A percentile compares a stretch with the other conserved stretches of the same genome.
phyloP scores from a whole-genome alignment of 2,113 vertebrate species.

The Sapayoa aenigma region DNA sequence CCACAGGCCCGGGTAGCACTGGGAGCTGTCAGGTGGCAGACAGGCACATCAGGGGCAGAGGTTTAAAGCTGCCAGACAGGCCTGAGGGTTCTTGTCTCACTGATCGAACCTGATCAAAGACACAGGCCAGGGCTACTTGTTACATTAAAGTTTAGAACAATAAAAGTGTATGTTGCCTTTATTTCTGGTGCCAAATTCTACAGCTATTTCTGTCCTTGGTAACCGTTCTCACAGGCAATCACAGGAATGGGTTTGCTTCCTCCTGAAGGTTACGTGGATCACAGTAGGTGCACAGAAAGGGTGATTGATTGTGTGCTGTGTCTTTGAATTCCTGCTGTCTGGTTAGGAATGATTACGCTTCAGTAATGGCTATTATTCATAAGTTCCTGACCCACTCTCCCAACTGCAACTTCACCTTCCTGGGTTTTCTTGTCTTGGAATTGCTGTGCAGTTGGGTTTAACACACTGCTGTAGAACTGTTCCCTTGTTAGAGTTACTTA shows the following conservation, averaged over 20 bases:
- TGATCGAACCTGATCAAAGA: not conserved
- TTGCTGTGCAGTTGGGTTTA: not conserved
- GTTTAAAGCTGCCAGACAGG: not conserved
- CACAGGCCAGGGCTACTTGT: not conserved
- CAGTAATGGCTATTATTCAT: not conserved
- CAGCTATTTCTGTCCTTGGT: not conserved
- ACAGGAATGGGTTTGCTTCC: not conserved
- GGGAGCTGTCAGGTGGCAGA: not conserved
- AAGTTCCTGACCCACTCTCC: not conserved
- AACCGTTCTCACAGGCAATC: not conserved
- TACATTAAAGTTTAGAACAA: not conserved
- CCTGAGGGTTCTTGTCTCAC: not conserved
- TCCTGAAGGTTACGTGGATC: not conserved
- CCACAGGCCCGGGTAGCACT: not conserved
- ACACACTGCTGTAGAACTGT: not conserved
- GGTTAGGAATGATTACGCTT: not conserved
- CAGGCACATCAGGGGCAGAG: not conserved
- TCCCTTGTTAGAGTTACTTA: not conserved
- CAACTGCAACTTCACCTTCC: not conserved
- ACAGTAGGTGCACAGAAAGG: not conserved
- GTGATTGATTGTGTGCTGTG: not conserved
- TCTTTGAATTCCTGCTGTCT: not conserved
- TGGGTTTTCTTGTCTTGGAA: not conserved
- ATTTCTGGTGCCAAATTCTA: not conserved
- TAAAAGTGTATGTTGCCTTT: not conserved